Base-by-base conservation (phyloP, 2,113 vertebrate species). In the Dipodomys merriami region DNA sequence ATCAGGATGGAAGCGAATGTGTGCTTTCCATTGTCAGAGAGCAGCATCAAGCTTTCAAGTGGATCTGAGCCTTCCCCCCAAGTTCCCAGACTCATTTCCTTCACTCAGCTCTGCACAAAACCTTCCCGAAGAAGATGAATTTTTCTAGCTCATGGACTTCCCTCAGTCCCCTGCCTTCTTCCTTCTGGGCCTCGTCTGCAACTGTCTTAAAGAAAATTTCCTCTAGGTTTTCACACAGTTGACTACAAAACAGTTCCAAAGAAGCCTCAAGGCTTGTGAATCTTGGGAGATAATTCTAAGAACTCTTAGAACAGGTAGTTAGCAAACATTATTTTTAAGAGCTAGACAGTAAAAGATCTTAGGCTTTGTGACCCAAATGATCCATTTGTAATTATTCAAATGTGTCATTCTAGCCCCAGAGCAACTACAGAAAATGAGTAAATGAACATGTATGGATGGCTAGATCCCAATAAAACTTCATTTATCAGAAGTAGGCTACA, bases 401-500 rank as follows among this genome's bases (percentile, higher is more conserved):
- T 80, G 35, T 78, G 39, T n/a, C 12, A 1, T 29, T 35, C 15
- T 49, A 27, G 9, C 8, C 53, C 35, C 71, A 25, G 53, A 18
- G 13, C 81, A 82, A 53, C 68, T 25, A 30, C 13, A 35, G 35
- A 62, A 12, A 57, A 6, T 27, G 29, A 35, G 25, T 62, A 82
- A 82, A 30, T 80, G 68, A 86, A 72, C 39, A 27, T 53, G 49
- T 53, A 13, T 23, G 3, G 18, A 22, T 73, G 18, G 22, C 77
- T 29, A 1, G 22, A 44, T 86, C 76, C 49, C 93, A 82, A 60
- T 91, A 86, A 92, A 95, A 83, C 86, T 89, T 91, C 91, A 88
- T 92, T 93, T 93, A 69, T 25, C 85, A 72, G 77, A 83, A 30
- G 64, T 29, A 94, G 33, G 7, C 20, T 25, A 39, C 33, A 74